phyloP scores from a whole-genome alignment of 2,797 vertebrate genomes.

The Gorsachius magnificus region DNA sequence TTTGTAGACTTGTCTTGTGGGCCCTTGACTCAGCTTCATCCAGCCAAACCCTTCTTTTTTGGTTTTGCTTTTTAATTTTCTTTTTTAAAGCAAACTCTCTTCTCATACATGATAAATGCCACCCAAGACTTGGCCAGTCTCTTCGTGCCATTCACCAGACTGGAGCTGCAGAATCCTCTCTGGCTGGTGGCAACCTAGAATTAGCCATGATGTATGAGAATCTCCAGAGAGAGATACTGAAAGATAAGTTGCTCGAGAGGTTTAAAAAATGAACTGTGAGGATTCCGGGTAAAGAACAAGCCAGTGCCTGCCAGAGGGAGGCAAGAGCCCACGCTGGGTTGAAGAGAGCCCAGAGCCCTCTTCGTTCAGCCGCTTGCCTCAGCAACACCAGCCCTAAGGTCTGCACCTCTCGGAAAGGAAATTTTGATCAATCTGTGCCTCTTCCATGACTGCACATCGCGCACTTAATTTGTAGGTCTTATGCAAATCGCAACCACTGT shows the following conservation, averaged over 20 bases:
- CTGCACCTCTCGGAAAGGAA: neutral
- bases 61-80: neutral
- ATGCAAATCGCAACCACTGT: neutral
- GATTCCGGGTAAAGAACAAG: neutral
- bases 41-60: neutral
- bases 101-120: neutral
- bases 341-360: neutral
- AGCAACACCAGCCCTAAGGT: neutral
- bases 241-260: conserved; percentile 2
- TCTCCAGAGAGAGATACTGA: conserved; percentile 24
- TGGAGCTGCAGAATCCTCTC: neutral
- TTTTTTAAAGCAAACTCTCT: neutral
- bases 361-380: neutral
- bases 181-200: conserved; percentile 37
- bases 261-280: conserved; percentile 6
- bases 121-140: conserved; percentile 17
- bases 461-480: neutral
- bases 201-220: neutral
- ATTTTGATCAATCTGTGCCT: neutral
- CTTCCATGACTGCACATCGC: neutral
- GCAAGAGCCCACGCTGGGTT: neutral
- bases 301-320: neutral
- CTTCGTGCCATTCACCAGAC: conserved; percentile 38
- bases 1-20: neutral
- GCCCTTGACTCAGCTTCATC: neutral